A percentile compares a stretch with the other conserved stretches of the same genome.
These are phyloP conservation scores for Lysandra bellargus DNA, from an alignment of 2,888 invertebrate genomes.

Conservation along the genomic window DNA sequence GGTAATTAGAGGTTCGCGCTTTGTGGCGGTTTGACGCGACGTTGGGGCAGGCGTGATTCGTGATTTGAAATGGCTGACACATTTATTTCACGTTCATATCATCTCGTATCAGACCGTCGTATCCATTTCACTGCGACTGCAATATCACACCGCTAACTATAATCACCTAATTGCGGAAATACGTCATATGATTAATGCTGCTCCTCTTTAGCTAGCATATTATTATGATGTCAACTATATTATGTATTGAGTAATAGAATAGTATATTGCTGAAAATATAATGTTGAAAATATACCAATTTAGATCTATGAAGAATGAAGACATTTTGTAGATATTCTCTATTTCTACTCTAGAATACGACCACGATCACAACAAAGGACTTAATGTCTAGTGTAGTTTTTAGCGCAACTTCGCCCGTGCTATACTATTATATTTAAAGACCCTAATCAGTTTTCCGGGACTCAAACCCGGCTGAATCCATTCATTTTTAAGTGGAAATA, in stretches of 20 bases:
- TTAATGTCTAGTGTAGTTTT: too few species aligned
- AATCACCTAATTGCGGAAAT: slow-evolving; percentile 8
- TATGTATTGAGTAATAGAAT: neutral
- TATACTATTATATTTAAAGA: too few species aligned
- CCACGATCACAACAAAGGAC: too few species aligned
- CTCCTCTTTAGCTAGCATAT: neutral
- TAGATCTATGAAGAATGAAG: too few species aligned
- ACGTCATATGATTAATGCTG: neutral
- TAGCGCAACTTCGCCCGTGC: too few species aligned
- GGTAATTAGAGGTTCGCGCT: neutral
- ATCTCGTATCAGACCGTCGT: neutral
- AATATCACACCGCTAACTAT: slow-evolving; percentile 8
- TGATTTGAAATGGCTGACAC: slow-evolving; percentile 13
- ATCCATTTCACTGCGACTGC: neutral
- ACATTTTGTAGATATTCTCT: too few species aligned
- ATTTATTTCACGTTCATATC: slow-evolving; percentile 19
- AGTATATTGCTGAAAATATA: neutral
- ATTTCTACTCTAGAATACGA: too few species aligned
- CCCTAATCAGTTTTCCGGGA: too few species aligned
- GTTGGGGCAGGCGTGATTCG: neutral
- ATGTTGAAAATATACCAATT: too few species aligned
- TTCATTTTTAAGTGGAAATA: neutral
- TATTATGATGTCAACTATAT: neutral
- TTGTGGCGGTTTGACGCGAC: neutral
- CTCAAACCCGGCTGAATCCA: too few species aligned